Percentiles rank a stretch among this genome's conserved stretches.
These are phyloP conservation scores for Alouatta palliata DNA, from an alignment of 2,113 vertebrate species.

Conservation along the genomic window DNA sequence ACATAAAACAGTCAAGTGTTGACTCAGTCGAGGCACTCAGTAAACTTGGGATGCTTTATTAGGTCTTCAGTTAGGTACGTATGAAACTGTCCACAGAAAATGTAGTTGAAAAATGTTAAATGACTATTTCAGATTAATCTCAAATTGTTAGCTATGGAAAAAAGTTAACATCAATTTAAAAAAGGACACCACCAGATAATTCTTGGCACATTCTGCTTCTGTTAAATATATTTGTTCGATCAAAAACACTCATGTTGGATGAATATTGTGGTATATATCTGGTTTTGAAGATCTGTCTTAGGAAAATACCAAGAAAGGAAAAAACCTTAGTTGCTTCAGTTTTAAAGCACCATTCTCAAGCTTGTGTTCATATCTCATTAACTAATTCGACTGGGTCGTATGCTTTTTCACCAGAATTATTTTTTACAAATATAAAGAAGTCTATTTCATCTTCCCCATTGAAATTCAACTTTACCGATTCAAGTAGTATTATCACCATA, in stretches of 20 bases:
- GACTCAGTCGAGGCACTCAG: background rate
- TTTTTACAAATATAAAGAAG: conserved; percentile 14
- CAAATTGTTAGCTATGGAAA: conserved; percentile 26
- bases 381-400: background rate
- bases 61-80: conserved; percentile 17
- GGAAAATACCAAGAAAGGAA: background rate
- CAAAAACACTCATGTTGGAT: conserved; percentile 20
- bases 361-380: background rate
- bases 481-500: background rate
- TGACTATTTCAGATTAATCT: background rate
- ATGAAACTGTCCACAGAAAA: conserved; percentile 38
- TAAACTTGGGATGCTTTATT: conserved; percentile 11
- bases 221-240: conserved; percentile 47
- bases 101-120: conserved; percentile 34
- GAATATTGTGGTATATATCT: background rate
- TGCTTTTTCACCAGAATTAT: conserved; percentile 10
- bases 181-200: background rate
- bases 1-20: background rate
- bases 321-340: background rate
- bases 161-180: conserved; percentile 10
- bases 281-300: background rate
- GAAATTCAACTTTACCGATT: conserved; percentile 6
- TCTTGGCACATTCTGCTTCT: background rate
- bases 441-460: background rate
- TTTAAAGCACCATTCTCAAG: conserved; percentile 39